Evolutionary conservation across 2,113 vertebrate species (phyloP).

Genomic region (Dermatemys mawii): DNA sequence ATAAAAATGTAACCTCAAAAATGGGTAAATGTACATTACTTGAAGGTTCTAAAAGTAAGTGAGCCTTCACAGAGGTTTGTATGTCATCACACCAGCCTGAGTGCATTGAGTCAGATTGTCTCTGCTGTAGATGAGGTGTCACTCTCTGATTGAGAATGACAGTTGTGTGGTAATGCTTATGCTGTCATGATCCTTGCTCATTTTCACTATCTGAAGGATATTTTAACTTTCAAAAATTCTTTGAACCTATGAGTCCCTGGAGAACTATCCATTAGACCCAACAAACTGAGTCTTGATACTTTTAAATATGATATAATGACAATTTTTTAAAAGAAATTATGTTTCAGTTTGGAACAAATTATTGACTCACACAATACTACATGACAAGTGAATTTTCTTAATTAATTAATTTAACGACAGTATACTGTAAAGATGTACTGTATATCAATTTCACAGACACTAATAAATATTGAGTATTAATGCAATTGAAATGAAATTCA

Average conservation of each 20-base stretch:
- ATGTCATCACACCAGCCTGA: background rate
- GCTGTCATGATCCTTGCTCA: background rate
- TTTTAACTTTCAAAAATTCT: background rate
- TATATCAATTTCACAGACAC: background rate
- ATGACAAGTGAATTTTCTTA: background rate
- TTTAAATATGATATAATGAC: background rate
- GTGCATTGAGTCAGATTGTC: background rate
- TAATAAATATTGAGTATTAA: background rate
- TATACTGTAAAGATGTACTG: background rate
- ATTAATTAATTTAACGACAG: background rate
- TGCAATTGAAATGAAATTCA: background rate
- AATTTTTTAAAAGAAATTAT: slow-evolving; percentile 3
- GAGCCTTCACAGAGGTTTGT: background rate
- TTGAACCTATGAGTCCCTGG: background rate
- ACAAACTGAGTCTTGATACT: background rate
- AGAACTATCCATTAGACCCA: background rate
- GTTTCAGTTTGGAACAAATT: background rate
- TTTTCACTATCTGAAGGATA: background rate
- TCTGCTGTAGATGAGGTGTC: background rate
- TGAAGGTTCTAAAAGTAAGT: background rate
- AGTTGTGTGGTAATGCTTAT: background rate
- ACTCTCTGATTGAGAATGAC: background rate
- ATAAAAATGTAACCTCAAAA: background rate
- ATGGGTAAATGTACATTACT: background rate
- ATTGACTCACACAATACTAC: background rate